phyloP scores from a whole-genome alignment of 2,888 invertebrate species.

The Scrobipalpa atriplicella region DNA sequence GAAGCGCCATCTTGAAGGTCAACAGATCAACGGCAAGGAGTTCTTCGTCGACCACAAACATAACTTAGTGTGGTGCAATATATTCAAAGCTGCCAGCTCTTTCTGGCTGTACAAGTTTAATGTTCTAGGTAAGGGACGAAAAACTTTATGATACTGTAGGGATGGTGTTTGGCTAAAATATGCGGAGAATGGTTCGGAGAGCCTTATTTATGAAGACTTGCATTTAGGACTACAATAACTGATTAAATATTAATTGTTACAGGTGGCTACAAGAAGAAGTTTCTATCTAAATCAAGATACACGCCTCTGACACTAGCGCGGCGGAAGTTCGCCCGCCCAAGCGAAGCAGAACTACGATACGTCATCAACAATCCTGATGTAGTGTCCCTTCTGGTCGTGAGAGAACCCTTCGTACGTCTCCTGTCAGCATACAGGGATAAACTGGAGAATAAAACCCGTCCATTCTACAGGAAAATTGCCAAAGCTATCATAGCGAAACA shows the following conservation, averaged over 20 bases:
- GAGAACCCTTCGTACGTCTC: conserved; percentile 88
- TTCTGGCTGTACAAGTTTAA: conserved; percentile 92
- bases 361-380: conserved; percentile 84
- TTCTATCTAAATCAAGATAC: conserved; percentile 81
- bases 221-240: too few species aligned
- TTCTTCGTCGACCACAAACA: conserved; percentile 87
- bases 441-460: conserved; percentile 87
- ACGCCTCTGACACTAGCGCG: conserved; percentile 87
- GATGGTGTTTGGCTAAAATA: too few species aligned
- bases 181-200: too few species aligned
- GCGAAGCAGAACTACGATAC: conserved; percentile 82
- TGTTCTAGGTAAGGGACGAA: conserved; percentile 82
- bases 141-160: too few species aligned
- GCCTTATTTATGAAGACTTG: too few species aligned
- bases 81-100: conserved; percentile 89
- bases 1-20: background rate
- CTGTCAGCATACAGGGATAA: conserved; percentile 89
- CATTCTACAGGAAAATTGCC: conserved; percentile 87
- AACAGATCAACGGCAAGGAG: conserved; percentile 86
- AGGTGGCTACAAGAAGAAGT: conserved; percentile 84
- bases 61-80: conserved; percentile 88
- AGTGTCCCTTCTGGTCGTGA: conserved; percentile 86
- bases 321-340: conserved; percentile 86
- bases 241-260: conserved; percentile 44
- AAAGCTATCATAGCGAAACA: conserved; percentile 85